Percentiles rank a stretch among this genome's conserved stretches.
phyloP scores from a whole-genome alignment of 2,113 vertebrate species.

The Emydocephalus ijimae region DNA sequence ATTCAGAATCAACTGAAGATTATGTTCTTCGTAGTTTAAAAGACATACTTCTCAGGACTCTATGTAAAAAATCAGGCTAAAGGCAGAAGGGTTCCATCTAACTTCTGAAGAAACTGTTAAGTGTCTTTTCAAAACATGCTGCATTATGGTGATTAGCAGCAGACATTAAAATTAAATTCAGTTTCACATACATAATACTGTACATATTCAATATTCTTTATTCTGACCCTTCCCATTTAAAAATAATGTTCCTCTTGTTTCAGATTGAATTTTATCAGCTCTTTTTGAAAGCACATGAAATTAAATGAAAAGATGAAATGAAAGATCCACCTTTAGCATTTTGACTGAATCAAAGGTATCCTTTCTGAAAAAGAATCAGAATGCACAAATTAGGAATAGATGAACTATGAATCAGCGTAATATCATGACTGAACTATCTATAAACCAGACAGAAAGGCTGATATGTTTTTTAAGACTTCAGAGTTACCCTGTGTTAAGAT shows the following conservation, averaged over 20 bases:
- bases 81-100: slow-evolving; percentile 32
- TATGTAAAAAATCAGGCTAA: slow-evolving; percentile 24
- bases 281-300: slow-evolving; percentile 55
- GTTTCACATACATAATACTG: slow-evolving; percentile 15
- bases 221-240: slow-evolving; percentile 46
- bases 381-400: background rate
- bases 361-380: background rate
- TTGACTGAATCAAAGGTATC: no score
- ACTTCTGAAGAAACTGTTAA: slow-evolving; percentile 51
- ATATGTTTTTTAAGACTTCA: background rate
- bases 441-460: background rate
- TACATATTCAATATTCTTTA: slow-evolving; percentile 51
- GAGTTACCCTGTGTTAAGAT: background rate
- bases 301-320: slow-evolving; percentile 12
- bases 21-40: slow-evolving; percentile 36
- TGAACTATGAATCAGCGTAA: background rate
- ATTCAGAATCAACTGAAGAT: slow-evolving; percentile 43
- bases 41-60: slow-evolving; percentile 57
- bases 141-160: slow-evolving; percentile 39
- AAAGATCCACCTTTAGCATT: background rate
- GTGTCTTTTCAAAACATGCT: slow-evolving; percentile 34
- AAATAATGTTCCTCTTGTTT: slow-evolving; percentile 51
- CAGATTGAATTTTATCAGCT: slow-evolving; percentile 57
- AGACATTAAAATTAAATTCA: slow-evolving; percentile 50
- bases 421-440: background rate